Percentiles rank a stretch among this genome's conserved stretches.
These are phyloP conservation scores for Enteromius mattozi DNA, from an alignment of 2,797 vertebrate species.

Conservation along the genomic window DNA sequence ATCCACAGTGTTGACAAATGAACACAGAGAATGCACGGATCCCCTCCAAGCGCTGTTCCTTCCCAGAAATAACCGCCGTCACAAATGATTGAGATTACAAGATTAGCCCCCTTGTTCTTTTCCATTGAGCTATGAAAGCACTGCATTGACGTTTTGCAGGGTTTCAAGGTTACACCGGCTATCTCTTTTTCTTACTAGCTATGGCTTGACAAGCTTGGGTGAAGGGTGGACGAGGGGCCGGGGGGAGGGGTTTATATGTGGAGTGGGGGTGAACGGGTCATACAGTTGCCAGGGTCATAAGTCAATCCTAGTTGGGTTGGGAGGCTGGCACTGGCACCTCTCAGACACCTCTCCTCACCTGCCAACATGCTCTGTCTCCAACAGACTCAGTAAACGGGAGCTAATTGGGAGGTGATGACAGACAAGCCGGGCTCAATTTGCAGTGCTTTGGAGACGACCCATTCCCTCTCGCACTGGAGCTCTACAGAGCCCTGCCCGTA, in stretches of 20 bases:
- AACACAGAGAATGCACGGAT: conserved; percentile 43
- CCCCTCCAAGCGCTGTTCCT: conserved; percentile 31
- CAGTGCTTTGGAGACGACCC: conserved; percentile 73
- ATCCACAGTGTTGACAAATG: conserved; percentile 57
- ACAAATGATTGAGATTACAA: conserved; percentile 60
- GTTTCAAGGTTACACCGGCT: conserved; percentile 58
- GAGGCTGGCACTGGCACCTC: conserved; percentile 69
- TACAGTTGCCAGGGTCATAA: conserved; percentile 65
- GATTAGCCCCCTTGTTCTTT: conserved; percentile 56
- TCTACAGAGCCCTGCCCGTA: conserved; percentile 65
- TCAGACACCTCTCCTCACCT: conserved; percentile 78
- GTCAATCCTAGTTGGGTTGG: conserved; percentile 63
- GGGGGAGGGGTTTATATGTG: conserved; percentile 34
- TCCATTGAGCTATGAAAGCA: conserved; percentile 66
- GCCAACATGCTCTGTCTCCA: conserved; percentile 76
- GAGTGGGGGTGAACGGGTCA: conserved; percentile 44
- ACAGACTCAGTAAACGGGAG: conserved; percentile 77
- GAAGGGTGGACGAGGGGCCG: conserved; percentile 2
- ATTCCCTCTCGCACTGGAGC: conserved; percentile 65
- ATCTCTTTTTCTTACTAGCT: conserved; percentile 45
- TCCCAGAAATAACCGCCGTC: conserved; percentile 57
- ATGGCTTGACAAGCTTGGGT: conserved; percentile 59
- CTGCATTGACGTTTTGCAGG: conserved; percentile 68
- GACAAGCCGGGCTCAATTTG: conserved; percentile 73
- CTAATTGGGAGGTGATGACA: conserved; percentile 85